Base-by-base conservation (phyloP, 2,888 invertebrate species). In the Acronicta aceris region DNA sequence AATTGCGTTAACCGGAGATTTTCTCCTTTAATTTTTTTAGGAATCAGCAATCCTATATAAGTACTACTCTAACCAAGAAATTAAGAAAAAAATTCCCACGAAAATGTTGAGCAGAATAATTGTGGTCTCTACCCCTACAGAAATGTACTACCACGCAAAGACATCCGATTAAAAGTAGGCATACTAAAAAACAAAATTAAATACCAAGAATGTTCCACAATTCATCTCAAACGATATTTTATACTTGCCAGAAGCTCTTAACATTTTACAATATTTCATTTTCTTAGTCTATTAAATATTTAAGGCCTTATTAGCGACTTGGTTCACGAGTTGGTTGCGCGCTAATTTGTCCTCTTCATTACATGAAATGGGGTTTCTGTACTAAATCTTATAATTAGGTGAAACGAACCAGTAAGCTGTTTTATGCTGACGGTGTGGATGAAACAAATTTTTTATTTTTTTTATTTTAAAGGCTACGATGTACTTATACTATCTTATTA, bases 261-360 rank as follows among this genome's bases (percentile, higher is more conserved):
- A 40, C 30, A 56, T 40, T 38, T 6, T 16, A 7, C 38, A 38
- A 33, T 33, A 33, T 16, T 21, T 48, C 0, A 9, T 36, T 41
- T 43, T 13, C 21, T 8, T 25, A 17, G 1, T 13, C n/a, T 0
- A 10, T 9, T 16, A 21, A 57, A 57, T 27, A 33, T 33, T 33
- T 33, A 41, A n/a, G 12, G 7, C 16, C 46, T 33, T 45, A 50
- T 64, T 50, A 36, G 27, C 12, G 36, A 57, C 12, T n/a, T 9
- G 21, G 25, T 7, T 43, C 43, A 52, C 53, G 36, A 53, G 42
- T 38, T 49, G 17, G 27, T 46, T 30, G 16, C 15, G 25, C 15
- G 13, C 8, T 62, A 53, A 65, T 62, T 71, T 38, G 15, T 38
- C 25, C 7, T 38, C n/a, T 59, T 50, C 49, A 38, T 50, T 36